These are phyloP conservation scores for Cynodonichthys magdalenae DNA, from an alignment of 2,797 vertebrate genomes.

Conservation along the genomic window DNA sequence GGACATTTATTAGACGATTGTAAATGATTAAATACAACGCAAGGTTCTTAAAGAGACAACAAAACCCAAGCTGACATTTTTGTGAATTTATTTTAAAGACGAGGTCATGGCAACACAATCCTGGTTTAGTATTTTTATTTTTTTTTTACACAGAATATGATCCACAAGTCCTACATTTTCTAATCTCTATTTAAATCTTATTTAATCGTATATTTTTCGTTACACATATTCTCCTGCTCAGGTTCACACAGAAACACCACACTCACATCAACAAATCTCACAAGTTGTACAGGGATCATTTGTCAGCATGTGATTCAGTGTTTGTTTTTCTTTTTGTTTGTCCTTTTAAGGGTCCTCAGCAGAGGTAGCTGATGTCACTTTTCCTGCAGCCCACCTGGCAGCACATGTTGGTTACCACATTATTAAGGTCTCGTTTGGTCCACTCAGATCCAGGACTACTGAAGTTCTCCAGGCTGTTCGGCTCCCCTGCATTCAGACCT, in stretches of 20 bases:
- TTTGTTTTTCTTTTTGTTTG: not conserved
- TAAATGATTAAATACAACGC: constrained; percentile 49
- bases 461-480: constrained; percentile 64
- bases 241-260: constrained; percentile 30
- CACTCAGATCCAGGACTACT: constrained; percentile 31
- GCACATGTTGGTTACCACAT: constrained; percentile 74
- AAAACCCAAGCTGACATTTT: constrained; percentile 10
- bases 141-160: constrained; percentile 3
- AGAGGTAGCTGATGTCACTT: constrained; percentile 81
- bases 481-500: constrained; percentile 60
- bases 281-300: constrained; percentile 19
- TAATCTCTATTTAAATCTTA: constrained; percentile 4
- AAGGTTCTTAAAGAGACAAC: constrained; percentile 14
- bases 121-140: not conserved
- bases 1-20: constrained; percentile 74
- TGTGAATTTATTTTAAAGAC: constrained; percentile 8
- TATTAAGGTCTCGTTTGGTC: constrained; percentile 74
- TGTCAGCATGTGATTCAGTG: constrained; percentile 18
- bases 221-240: constrained; percentile 12
- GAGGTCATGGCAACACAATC: not conserved
- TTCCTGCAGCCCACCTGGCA: constrained; percentile 84
- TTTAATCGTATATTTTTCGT: constrained; percentile 10
- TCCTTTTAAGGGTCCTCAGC: constrained; percentile 66
- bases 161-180: not conserved
- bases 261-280: constrained; percentile 24